Conservation (phyloP, 2,888 invertebrate genomes). For the Acanthosepion esculentum region DNA sequence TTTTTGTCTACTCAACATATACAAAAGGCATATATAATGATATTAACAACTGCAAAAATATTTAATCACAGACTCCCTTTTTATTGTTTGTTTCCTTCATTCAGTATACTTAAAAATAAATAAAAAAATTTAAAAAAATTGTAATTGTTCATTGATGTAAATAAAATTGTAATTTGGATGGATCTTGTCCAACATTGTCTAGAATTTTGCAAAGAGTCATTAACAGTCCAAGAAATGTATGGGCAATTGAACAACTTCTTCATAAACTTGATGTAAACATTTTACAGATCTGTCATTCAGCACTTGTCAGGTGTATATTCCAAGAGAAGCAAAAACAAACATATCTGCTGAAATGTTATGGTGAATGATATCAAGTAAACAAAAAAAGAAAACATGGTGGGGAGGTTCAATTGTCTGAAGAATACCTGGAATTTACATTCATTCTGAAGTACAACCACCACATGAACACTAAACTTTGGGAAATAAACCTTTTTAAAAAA, state of each 20-base stretch:
- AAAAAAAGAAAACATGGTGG: no score
- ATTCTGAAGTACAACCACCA: background rate
- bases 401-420: no score
- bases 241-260: no score
- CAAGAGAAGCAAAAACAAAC: no score
- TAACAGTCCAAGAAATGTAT: no score
- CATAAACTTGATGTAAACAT: no score
- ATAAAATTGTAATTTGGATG: background rate
- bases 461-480: background rate
- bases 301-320: no score
- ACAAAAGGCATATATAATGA: background rate
- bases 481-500: no score
- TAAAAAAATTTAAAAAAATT: background rate
- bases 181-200: background rate
- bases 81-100: background rate
- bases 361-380: no score
- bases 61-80: background rate
- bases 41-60: background rate
- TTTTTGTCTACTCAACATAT: background rate
- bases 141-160: slow-evolving; percentile 5
- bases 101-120: background rate
- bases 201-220: no score
- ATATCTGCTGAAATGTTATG: no score
- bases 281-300: no score
- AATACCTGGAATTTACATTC: background rate